Conservation (phyloP, 2,888 invertebrate species). For the Phymatocera aterrima region DNA sequence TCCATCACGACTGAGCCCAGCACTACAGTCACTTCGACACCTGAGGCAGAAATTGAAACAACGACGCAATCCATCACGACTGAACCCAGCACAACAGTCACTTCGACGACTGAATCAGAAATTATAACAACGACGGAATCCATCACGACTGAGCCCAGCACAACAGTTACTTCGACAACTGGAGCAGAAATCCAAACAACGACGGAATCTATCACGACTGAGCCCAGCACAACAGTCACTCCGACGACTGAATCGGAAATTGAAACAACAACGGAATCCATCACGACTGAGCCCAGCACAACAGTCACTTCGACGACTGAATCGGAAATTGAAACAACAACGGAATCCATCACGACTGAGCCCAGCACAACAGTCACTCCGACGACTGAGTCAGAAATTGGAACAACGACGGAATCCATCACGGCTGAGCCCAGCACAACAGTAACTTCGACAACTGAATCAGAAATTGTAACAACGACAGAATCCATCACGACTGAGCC, state of each 20-base stretch:
- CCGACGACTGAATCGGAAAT: background rate
- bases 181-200: background rate
- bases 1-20: conserved; percentile 25
- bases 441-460: background rate
- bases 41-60: background rate
- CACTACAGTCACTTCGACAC: too few species aligned
- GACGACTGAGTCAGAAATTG: background rate
- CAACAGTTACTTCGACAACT: background rate
- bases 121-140: background rate
- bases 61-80: background rate
- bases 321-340: background rate
- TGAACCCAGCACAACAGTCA: background rate
- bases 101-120: too few species aligned
- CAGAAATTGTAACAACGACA: too few species aligned
- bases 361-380: background rate
- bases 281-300: background rate
- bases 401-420: background rate
- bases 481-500: background rate
- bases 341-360: background rate
- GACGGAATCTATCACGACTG: background rate
- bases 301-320: background rate
- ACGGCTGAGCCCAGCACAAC: background rate
- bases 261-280: background rate
- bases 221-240: background rate
- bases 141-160: background rate